Conservation (phyloP, 2,888 invertebrate species). For the Petrolisthes cinctipes region DNA sequence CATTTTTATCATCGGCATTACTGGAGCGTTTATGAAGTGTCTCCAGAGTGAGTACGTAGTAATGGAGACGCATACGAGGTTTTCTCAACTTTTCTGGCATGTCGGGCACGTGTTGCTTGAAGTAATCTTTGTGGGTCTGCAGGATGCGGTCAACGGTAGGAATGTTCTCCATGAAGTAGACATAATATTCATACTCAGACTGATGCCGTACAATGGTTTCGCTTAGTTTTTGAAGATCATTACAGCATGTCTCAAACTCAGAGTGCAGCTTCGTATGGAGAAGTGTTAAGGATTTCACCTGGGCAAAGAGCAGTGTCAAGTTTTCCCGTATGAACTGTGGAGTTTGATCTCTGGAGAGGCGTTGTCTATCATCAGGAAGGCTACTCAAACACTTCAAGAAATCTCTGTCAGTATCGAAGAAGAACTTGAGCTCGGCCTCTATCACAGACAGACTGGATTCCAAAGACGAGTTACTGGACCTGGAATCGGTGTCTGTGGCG, state of each 20-base stretch:
- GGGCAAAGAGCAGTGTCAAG: conserved; percentile 51
- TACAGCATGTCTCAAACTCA: conserved; percentile 27
- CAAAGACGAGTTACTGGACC: conserved; percentile 14
- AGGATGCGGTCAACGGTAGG: conserved; percentile 57
- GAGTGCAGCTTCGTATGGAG: conserved; percentile 47
- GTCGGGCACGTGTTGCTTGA: conserved; percentile 42
- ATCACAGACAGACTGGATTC: conserved; percentile 41
- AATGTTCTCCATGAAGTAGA: conserved; percentile 64
- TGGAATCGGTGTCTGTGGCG: conserved; percentile 7
- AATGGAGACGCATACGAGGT: conserved; percentile 58
- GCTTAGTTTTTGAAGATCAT: conserved; percentile 35
- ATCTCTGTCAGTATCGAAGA: conserved; percentile 48
- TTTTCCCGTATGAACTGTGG: conserved; percentile 48
- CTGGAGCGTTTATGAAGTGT: conserved; percentile 45
- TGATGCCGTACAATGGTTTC: conserved; percentile 47
- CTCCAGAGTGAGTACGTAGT: conserved; percentile 61
- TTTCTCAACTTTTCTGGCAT: conserved; percentile 57
- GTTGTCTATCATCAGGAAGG: conserved; percentile 42
- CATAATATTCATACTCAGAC: conserved; percentile 48
- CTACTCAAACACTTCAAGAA: conserved; percentile 48
- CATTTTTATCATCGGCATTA: conserved; percentile 13
- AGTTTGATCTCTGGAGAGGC: conserved; percentile 30
- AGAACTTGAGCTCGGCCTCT: conserved; percentile 54
- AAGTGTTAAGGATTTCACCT: conserved; percentile 39
- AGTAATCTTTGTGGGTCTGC: conserved; percentile 30